Conservation (phyloP, 2,797 vertebrate genomes). For the Rhinichthys osculus region DNA sequence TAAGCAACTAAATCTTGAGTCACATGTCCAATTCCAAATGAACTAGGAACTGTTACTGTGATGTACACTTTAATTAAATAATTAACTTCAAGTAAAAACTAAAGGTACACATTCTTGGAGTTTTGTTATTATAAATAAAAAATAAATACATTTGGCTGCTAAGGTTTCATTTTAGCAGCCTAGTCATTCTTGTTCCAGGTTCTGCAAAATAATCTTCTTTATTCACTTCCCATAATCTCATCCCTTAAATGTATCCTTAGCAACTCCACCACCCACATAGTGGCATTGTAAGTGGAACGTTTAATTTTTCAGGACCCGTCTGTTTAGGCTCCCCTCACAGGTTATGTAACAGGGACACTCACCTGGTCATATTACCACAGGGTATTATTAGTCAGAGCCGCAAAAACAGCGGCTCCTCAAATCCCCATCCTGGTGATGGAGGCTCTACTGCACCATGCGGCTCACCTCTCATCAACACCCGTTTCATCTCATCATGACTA, state of each 20-base stretch:
- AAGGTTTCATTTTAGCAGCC: background rate
- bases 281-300: background rate
- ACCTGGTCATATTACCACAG: constrained; percentile 29
- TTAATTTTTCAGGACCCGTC: constrained; percentile 15
- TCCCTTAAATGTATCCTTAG: background rate
- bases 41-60: background rate
- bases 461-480: background rate
- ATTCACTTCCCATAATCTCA: background rate
- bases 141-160: background rate
- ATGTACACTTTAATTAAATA: background rate
- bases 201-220: background rate
- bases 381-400: constrained; percentile 46
- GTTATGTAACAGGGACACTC: constrained; percentile 33
- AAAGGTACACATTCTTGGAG: background rate
- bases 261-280: constrained; percentile 8
- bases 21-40: background rate
- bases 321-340: background rate
- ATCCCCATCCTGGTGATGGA: background rate
- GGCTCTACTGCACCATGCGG: background rate
- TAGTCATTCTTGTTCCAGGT: background rate
- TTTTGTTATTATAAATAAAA: background rate
- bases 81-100: background rate
- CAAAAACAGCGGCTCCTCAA: background rate
- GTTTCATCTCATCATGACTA: constrained; percentile 41
- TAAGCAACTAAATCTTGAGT: background rate